Evolutionary conservation across 2,888 invertebrate genomes (phyloP).

Genomic region (Ochropacha duplaris): DNA sequence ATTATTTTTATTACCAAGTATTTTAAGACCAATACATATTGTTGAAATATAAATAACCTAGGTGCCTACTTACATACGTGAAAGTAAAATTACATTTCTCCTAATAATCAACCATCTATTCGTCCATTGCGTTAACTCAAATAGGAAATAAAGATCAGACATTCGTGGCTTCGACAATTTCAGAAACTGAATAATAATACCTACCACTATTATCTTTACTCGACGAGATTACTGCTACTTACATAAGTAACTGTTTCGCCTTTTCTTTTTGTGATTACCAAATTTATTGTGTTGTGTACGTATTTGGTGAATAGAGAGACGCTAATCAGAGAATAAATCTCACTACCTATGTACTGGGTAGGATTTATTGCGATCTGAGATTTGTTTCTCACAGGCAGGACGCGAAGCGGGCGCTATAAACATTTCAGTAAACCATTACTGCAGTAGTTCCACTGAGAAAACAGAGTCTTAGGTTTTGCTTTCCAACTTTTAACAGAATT

Average conservation of each 20-base stretch:
- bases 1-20: too few species aligned
- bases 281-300: slow-evolving; percentile 29
- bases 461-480: slow-evolving; percentile 60
- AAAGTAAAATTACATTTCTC: too few species aligned
- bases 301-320: slow-evolving; percentile 53
- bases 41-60: too few species aligned
- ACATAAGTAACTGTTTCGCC: slow-evolving; percentile 10
- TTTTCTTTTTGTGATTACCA: slow-evolving; percentile 21
- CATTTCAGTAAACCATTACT: slow-evolving; percentile 71
- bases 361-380: slow-evolving; percentile 69
- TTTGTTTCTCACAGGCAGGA: slow-evolving; percentile 60
- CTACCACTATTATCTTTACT: too few species aligned
- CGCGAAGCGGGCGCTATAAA: slow-evolving; percentile 63
- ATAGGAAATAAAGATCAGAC: too few species aligned
- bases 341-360: slow-evolving; percentile 40
- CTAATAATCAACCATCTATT: too few species aligned
- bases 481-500: slow-evolving; percentile 65
- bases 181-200: background rate
- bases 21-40: too few species aligned
- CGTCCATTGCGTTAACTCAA: too few species aligned
- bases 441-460: slow-evolving; percentile 51
- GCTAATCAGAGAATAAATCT: slow-evolving; percentile 73
- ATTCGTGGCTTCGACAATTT: background rate
- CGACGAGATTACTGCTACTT: background rate
- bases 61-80: too few species aligned